These are phyloP conservation scores for Manis crassicaudata DNA, from an alignment of 2,797 vertebrate species.

Conservation along the genomic window DNA sequence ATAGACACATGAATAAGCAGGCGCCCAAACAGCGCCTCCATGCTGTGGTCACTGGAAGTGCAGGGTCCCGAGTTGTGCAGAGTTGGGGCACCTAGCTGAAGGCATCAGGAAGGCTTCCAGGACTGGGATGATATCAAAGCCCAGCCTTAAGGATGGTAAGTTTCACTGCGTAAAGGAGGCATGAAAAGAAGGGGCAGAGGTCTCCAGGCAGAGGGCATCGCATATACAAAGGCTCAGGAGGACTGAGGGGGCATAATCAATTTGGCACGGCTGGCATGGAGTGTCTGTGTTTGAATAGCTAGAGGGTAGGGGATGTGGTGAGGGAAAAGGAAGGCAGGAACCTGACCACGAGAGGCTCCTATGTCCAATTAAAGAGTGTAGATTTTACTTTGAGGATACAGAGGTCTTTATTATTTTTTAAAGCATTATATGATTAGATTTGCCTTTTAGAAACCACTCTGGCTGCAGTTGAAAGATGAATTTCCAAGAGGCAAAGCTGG, in stretches of 20 bases:
- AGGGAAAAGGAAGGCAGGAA: not conserved
- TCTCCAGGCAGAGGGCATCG: not conserved
- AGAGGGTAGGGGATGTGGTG: not conserved
- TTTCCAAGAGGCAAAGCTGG: not conserved
- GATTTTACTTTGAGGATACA: not conserved
- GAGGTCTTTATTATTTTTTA: not conserved
- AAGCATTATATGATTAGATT: not conserved
- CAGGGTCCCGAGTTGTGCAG: not conserved
- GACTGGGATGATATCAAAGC: not conserved
- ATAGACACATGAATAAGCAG: not conserved
- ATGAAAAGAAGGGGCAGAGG: not conserved
- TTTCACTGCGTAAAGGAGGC: not conserved
- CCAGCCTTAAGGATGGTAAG: not conserved
- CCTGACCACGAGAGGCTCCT: not conserved
- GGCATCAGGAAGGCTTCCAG: not conserved
- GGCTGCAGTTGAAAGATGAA: not conserved
- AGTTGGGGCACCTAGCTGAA: not conserved
- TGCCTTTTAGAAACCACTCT: not conserved
- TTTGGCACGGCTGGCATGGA: not conserved
- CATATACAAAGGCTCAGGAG: not conserved
- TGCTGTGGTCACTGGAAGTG: rapidly evolving
- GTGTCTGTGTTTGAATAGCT: not conserved
- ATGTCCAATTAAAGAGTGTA: not conserved
- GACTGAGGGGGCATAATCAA: not conserved
- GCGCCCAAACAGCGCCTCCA: rapidly evolving